These are phyloP conservation scores for Hypsopygia costalis DNA, from an alignment of 2,888 invertebrate species.

Conservation along the genomic window DNA sequence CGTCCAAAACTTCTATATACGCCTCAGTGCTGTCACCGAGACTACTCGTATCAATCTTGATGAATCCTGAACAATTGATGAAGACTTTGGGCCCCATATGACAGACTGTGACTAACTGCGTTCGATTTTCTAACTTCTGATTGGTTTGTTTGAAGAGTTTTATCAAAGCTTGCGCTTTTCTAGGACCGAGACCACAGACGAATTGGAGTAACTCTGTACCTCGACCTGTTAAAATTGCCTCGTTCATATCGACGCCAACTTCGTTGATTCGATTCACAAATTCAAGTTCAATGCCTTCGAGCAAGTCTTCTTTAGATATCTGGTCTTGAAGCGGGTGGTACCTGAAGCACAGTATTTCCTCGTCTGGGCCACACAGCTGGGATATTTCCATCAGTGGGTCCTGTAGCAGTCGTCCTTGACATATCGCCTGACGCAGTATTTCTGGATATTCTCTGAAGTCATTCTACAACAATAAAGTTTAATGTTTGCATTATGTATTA, in stretches of 20 bases:
- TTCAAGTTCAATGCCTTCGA: slow-evolving; percentile 92
- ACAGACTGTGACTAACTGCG: slow-evolving; percentile 96
- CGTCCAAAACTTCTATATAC: slow-evolving; percentile 97
- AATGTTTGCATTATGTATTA: no score
- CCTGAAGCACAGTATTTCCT: slow-evolving; percentile 96
- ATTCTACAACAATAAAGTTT: slow-evolving; percentile 57
- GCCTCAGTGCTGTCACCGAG: slow-evolving; percentile 96
- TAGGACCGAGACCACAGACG: slow-evolving; percentile 96
- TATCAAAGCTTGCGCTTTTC: slow-evolving; percentile 94
- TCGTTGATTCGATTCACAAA: slow-evolving; percentile 98
- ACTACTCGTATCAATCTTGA: slow-evolving; percentile 98
- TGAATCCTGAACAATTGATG: slow-evolving; percentile 99
- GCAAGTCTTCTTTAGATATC: slow-evolving; percentile 90
- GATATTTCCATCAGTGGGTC: slow-evolving; percentile 98
- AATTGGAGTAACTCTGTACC: slow-evolving; percentile 96
- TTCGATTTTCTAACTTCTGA: slow-evolving; percentile 95
- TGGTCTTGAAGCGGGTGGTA: slow-evolving; percentile 94
- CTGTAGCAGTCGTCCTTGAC: slow-evolving; percentile 94
- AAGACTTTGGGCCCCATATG: slow-evolving; percentile 99
- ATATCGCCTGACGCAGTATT: slow-evolving; percentile 94
- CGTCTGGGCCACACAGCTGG: slow-evolving; percentile 96
- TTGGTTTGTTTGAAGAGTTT: slow-evolving; percentile 95
- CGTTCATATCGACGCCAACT: slow-evolving; percentile 98
- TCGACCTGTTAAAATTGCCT: slow-evolving; percentile 93
- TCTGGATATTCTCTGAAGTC: slow-evolving; percentile 97